Evolutionary conservation across 2,888 invertebrate genomes (phyloP).

Genomic region (Callinectes sapidus): DNA sequence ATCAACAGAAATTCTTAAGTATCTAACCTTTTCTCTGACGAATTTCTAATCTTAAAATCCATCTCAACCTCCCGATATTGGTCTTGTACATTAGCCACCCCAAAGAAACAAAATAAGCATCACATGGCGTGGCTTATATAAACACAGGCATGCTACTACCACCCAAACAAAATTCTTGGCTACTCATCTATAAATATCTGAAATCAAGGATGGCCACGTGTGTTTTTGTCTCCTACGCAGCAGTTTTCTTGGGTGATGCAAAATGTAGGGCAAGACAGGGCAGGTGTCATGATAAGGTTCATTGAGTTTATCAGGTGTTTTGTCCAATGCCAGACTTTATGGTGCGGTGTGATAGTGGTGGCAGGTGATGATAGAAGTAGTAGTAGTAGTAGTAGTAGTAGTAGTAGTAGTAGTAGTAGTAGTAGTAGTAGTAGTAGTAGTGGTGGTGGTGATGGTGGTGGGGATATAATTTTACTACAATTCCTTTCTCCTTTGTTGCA

Average conservation of each 20-base stretch:
- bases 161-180: conserved; percentile 6
- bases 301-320: neutral
- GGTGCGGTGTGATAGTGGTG: neutral
- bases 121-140: neutral
- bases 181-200: neutral
- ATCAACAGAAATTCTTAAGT: no score
- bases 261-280: neutral
- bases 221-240: neutral
- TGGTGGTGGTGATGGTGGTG: no score
- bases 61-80: no score
- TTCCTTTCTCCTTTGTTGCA: no score
- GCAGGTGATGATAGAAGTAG: neutral
- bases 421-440: no score
- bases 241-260: neutral
- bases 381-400: no score
- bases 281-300: conserved; percentile 2
- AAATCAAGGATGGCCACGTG: neutral
- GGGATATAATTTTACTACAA: no score
- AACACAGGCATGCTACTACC: neutral
- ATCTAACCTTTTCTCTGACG: no score
- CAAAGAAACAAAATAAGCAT: neutral
- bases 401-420: no score
- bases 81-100: no score
- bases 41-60: no score
- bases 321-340: neutral